Evolutionary conservation across 2,888 invertebrate species (phyloP), one percentile per base, ranked within the genome.

Genomic region (Catocala fraxini): DNA sequence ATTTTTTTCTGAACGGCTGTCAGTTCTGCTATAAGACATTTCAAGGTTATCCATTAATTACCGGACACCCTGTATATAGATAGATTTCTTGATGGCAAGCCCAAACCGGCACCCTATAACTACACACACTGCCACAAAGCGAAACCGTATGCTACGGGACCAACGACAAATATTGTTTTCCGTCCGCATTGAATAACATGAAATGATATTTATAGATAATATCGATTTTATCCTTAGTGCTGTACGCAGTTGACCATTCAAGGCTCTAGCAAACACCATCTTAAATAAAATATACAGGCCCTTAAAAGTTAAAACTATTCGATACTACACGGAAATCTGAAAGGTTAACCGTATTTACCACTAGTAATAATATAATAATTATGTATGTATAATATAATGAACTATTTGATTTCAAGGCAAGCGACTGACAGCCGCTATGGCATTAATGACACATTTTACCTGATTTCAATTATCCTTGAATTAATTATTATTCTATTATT

Each of bases 281-380:
- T 62, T 62, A 10, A 15, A 55, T 25, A 67, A 70, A 64, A 52
- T 51, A 56, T 62, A 43, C 48, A 25, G 63, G 60, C 70, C 63
- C 62, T 61, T 60, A 65, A 53, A 64, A 63, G 25, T 25, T 3
- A 25, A 25, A 25, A 25, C 25, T 59, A 56, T 39, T 39, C 48
- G 57, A 56, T 55, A n/a, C 35, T 56, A 71, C 49, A 70, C 62
- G 75, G 75, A 79, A 79, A 79, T 65, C 63, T 62, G 51, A 63
- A 52, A 65, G 53, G 65, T 78, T 51, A 59, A 6, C 12, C 56
- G 60, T 49, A 55, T 5, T 34, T 68, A 60, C 34, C 47, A 39
- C 35, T 7, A 39, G 35, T 48, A 55, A 56, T 56, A 51, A 68
- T 51, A 51, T 66, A 59, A 74, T 61, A 51, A 75, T 59, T 66